Evolutionary conservation across 2,797 vertebrate genomes (phyloP).

Genomic region (Pteropus rufus): DNA sequence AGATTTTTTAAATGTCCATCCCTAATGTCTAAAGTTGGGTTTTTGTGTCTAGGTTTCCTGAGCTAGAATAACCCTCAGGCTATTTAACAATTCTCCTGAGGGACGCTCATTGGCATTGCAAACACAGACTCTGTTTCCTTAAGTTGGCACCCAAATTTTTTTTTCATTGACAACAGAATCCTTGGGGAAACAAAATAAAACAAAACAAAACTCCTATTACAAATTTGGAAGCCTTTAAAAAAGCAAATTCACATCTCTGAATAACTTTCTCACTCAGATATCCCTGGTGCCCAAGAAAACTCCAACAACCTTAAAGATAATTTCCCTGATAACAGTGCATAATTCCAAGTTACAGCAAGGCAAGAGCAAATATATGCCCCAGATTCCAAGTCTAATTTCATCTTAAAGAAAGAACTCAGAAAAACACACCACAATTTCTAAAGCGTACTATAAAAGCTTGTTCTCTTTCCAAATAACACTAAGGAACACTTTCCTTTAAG

Average conservation of each 20-base stretch:
- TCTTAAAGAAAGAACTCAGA: not conserved
- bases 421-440: not conserved
- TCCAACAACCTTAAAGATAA: not conserved
- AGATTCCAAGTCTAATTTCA: not conserved
- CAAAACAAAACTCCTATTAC: not conserved
- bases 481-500: not conserved
- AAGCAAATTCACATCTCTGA: constrained; percentile 1
- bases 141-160: constrained; percentile 49
- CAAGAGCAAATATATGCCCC: not conserved
- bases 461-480: not conserved
- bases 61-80: not conserved
- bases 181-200: not conserved
- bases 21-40: not conserved
- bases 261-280: not conserved
- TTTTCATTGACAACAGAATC: constrained; percentile 18
- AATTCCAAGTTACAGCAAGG: not conserved
- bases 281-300: not conserved
- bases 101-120: constrained; percentile 28
- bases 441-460: not conserved
- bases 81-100: constrained; percentile 6
- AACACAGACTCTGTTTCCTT: constrained; percentile 48
- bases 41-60: not conserved
- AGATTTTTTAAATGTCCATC: not conserved
- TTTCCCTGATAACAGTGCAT: not conserved
- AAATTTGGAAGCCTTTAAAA: not conserved